Evolutionary conservation across 2,888 invertebrate genomes (phyloP), one percentile per base, ranked within the genome.

Genomic region (Nephrocerus scutellatus): DNA sequence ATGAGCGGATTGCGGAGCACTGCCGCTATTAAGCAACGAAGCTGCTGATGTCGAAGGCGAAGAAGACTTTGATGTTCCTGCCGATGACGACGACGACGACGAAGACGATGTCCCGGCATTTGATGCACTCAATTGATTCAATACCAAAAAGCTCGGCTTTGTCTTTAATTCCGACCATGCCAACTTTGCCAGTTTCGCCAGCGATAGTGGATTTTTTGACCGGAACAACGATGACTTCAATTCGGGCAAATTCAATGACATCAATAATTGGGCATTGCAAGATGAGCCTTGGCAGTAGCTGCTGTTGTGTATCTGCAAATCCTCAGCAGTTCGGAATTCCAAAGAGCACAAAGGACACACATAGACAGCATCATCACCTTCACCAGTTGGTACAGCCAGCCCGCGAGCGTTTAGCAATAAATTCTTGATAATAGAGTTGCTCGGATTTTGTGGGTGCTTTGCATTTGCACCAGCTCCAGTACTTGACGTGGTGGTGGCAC

Each of bases 341-440:
- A 82, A 82, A 57, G 81, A 80, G 62, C 90, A 91, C 36, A 82
- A 71, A 0, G 79, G 79, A 58, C 90, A 90, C 24, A 80, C 74
- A 63, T 78, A 82, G 44, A 80, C 71, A 4, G 75, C 73, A 47
- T 76, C 74, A 3, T 80, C 50, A 73, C 74, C 75, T 51, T 79
- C 79, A 13, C 70, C 72, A 26, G 72, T 65, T 25, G 73, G 67
- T 13, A 72, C 60, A 2, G 61, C 63, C 41, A 68, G 50, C 13
- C 71, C 70, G 46, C 77, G 75, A 20, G 77, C 75, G 69, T 86
- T 88, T 23, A 87, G 64, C 12, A 89, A 66, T 19, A 89, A 72
- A 62, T 89, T 87, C 66, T 89, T 90, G 40, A 78, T 78, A 24
- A 81, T 80, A 3, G 81, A 80, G 25, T 78, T 74, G 52, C 79